Base-by-base conservation (phyloP, 2,113 vertebrate species). In the Platichthys flesus region DNA sequence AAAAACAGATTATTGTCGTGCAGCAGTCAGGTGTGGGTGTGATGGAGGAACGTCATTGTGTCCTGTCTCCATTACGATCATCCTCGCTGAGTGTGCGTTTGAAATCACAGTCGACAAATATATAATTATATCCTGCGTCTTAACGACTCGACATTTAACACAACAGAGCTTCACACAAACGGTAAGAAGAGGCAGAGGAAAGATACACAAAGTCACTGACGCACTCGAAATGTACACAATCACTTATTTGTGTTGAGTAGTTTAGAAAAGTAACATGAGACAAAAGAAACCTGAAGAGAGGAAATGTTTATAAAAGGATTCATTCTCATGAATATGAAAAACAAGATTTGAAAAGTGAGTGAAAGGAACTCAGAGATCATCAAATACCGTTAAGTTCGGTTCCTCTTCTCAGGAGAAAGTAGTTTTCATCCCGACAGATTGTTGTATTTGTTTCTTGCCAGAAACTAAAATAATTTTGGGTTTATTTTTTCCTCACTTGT, bases 11-110 rank as follows among this genome's bases (percentile, higher is more conserved):
- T 13, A 42, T 42, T 3, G 9, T 13, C 10, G 10, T 13, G 40
- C 40, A 4, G 61, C 68, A 81, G 71, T 77, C 81, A 85, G 83
- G 56, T 74, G n/a, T 12, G 54, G 64, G 35, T 31, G 60, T 69
- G 57, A 76, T 24, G 45, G 72, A 42, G 40, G 40, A 12, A 13
- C 40, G 2, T 3, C 40, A 42, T 3, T 13, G 40, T 12, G 40
- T 42, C 40, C 9, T 13, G 40, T 42, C 40, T 42, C 40, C 40
- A 42, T 42, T 42, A 13, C 12, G 12, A 13, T 12, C 0, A 42
- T 0, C 40, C 9, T 42, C 40, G 40, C 40, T 3, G 40, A 10
- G 40, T 42, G 40, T 42, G 40, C 13, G 12, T 10, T 42, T 10
- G 0, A 42, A 42, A 42, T 42, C 10, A 10, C 13, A 42, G 40